These are phyloP conservation scores for Sebastes flavidus DNA, from an alignment of 2,797 vertebrate species.

Conservation along the genomic window DNA sequence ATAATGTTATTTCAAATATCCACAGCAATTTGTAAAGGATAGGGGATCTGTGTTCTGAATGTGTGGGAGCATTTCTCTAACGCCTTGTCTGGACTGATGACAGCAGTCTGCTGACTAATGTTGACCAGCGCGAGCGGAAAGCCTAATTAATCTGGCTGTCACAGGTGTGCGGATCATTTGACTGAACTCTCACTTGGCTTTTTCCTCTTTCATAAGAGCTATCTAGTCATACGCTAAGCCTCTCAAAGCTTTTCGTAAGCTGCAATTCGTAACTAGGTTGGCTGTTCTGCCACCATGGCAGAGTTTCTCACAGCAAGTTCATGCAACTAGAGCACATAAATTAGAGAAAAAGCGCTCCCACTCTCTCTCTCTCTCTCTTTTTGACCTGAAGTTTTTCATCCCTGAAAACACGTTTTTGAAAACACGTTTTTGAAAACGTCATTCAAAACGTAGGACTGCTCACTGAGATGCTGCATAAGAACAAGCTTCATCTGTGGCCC, in stretches of 20 bases:
- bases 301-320: not conserved
- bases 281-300: not conserved
- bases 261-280: not conserved
- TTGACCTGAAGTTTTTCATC: not conserved
- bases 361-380: not conserved
- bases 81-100: not conserved
- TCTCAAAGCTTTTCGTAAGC: not conserved
- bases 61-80: constrained; percentile 17
- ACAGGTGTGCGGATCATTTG: constrained; percentile 31
- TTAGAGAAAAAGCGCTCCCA: not conserved
- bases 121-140: not conserved
- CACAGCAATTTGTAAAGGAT: not conserved
- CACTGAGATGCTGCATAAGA: not conserved
- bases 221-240: not conserved
- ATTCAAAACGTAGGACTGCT: not conserved
- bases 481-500: not conserved
- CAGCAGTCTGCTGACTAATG: constrained; percentile 4
- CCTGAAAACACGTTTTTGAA: not conserved
- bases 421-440: not conserved
- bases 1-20: not conserved
- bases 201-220: not conserved
- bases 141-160: constrained; percentile 17
- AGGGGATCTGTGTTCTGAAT: not conserved
- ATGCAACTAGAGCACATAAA: not conserved
- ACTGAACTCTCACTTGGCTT: not conserved